Evolutionary conservation across 2,797 vertebrate species (phyloP).

Genomic region (Cyclura pinguis): DNA sequence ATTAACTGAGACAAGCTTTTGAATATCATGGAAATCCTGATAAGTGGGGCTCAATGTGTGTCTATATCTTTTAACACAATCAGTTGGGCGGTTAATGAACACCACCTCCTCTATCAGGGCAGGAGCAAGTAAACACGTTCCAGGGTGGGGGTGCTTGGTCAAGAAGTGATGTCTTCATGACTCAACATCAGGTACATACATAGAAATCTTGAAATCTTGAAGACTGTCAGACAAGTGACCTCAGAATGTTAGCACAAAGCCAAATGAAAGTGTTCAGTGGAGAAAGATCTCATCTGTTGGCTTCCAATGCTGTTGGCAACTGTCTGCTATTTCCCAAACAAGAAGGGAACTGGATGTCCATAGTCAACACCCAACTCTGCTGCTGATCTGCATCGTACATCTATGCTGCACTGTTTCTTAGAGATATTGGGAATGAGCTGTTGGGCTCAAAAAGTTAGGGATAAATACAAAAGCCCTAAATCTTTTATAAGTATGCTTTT

Average conservation of each 20-base stretch:
- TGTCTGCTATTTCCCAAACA: not conserved
- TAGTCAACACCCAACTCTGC: not conserved
- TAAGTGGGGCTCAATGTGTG: too few relatives aligned
- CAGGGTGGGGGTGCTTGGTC: too few relatives aligned
- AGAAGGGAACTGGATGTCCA: not conserved
- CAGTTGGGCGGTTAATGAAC: too few relatives aligned
- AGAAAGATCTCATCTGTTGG: not conserved
- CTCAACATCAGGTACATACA: not conserved
- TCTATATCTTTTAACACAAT: too few relatives aligned
- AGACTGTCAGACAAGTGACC: not conserved
- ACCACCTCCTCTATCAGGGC: too few relatives aligned
- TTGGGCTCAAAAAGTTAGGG: not conserved
- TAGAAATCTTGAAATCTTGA: not conserved
- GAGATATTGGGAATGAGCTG: not conserved
- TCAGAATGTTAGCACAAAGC: not conserved
- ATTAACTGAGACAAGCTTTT: not conserved
- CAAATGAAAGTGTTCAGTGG: not conserved
- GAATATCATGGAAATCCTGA: too few relatives aligned
- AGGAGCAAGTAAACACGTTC: too few relatives aligned
- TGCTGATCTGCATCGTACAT: not conserved
- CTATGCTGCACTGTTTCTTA: not conserved
- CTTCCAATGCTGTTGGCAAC: not conserved
- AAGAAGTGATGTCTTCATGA: not conserved
- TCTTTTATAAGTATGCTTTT: not conserved
- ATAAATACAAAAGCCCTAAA: not conserved